phyloP scores from a whole-genome alignment of 2,888 invertebrate genomes.

The Spilarctia lutea region DNA sequence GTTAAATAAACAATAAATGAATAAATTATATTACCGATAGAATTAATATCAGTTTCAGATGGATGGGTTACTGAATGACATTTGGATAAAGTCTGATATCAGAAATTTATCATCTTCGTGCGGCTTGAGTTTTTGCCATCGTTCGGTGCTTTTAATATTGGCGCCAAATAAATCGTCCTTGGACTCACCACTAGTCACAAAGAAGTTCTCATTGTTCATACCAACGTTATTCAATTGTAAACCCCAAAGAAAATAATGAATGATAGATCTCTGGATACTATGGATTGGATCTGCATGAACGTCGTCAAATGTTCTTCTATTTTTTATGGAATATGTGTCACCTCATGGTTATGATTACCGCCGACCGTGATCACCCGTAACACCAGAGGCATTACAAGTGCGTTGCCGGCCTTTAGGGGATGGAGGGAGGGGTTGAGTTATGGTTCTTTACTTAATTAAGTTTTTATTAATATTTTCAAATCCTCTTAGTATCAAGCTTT shows the following conservation, averaged over 20 bases:
- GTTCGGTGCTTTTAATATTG: neutral
- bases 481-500: no score
- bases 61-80: neutral
- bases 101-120: neutral
- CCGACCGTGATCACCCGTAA: no score
- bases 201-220: neutral
- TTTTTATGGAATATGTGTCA: no score
- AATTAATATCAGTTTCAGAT: neutral
- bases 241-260: neutral
- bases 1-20: constrained; percentile 4
- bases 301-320: neutral
- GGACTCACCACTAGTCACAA: neutral
- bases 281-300: neutral
- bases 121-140: neutral
- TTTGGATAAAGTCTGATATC: neutral
- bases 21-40: constrained; percentile 6
- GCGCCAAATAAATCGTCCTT: neutral
- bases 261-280: neutral
- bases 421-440: no score
- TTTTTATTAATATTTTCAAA: no score
- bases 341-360: no score
- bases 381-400: no score
- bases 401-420: no score
- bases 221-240: neutral
- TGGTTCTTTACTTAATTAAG: no score